Evolutionary conservation across 2,113 vertebrate genomes (phyloP), one percentile per base, ranked within the genome.

Genomic region (Psilopogon haemacephalus): DNA sequence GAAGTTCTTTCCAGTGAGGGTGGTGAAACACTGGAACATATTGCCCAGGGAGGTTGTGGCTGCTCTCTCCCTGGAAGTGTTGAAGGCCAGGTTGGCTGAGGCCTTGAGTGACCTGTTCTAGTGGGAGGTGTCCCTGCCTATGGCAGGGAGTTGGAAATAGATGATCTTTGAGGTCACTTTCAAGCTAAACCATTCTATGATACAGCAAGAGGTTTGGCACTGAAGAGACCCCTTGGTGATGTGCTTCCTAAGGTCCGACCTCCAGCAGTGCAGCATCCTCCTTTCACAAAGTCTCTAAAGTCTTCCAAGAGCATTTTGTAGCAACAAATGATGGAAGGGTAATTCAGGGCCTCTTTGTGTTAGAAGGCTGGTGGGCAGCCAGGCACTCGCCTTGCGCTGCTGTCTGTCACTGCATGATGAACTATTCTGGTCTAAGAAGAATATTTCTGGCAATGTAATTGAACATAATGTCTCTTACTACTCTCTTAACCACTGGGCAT

Each of bases 391-490:
- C 33, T 54, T 52, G 32, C 0, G 0, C 58, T 30, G 27, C 13
- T 0, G 12, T 42, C 80, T 35, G 18, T 15, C 27, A 10, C 24
- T 12, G 28, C 0, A 0, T 12, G 23, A 21, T 44, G n/a, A 59
- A 58, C 32, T 0, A 0, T 7, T 35, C 6, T 2, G 0, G 0
- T 30, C 55, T 13, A 3, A n/a, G 44, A 23, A 44, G 19, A 40
- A 9, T 1, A 14, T 11, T 84, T 63, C 80, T 86, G 42, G 16
- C 52, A 46, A 20, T 12, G 17, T 3, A 56, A 8, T 72, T 58
- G 23, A 68, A 42, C 3, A 0, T 15, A 55, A 14, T 3, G 2
- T 38, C 27, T 23, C 48, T 12, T 59, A 8, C 52, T 70, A 24
- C 18, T 59, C 28, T 44, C 19, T 68, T 23, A 84, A 56, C 4